Evolutionary conservation across 2,888 invertebrate genomes (phyloP).

Genomic region (Listrodromus nycthemerus): DNA sequence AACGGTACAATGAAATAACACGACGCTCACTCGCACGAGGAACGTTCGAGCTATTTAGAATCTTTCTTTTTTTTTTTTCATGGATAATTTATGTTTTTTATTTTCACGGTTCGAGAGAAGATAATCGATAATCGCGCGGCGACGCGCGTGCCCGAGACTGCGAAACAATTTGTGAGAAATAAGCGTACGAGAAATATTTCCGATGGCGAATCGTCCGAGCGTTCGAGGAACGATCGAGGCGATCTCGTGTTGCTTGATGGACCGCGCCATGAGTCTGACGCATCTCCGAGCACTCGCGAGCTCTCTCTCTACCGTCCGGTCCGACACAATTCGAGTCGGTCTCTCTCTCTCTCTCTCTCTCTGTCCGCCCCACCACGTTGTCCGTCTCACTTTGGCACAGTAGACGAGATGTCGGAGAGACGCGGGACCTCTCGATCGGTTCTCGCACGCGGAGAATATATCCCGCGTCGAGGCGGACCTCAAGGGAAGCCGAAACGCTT

Average conservation of each 20-base stretch:
- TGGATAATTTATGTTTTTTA: conserved; percentile 38
- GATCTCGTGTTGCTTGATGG: conserved; percentile 47
- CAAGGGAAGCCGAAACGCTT: conserved; percentile 68
- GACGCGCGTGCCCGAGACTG: conserved; percentile 42
- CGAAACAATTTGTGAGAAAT: conserved; percentile 23
- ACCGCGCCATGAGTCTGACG: conserved; percentile 54
- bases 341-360: conserved; percentile 45
- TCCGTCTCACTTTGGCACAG: conserved; percentile 33
- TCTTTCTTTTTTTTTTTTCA: conserved; percentile 2
- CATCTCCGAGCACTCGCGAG: conserved; percentile 26
- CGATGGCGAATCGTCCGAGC: conserved; percentile 30
- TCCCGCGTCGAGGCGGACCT: conserved; percentile 41
- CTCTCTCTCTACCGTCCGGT: conserved; percentile 24
- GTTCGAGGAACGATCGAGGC: conserved; percentile 44
- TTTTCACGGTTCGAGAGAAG: conserved; percentile 55
- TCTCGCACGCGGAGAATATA: conserved; percentile 54
- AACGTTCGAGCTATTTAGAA: conserved; percentile 35
- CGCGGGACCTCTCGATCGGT: conserved; percentile 23
- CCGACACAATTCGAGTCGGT: conserved; percentile 15
- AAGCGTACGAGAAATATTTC: conserved; percentile 42
- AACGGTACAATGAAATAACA: conserved; percentile 36
- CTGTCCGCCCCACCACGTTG: conserved; percentile 35
- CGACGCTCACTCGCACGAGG: conserved; percentile 10
- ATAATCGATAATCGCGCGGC: conserved; percentile 58
- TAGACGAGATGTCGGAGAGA: conserved; percentile 36